Evolutionary conservation across 2,797 vertebrate species (phyloP).

Genomic region (Uromys caudimaculatus): DNA sequence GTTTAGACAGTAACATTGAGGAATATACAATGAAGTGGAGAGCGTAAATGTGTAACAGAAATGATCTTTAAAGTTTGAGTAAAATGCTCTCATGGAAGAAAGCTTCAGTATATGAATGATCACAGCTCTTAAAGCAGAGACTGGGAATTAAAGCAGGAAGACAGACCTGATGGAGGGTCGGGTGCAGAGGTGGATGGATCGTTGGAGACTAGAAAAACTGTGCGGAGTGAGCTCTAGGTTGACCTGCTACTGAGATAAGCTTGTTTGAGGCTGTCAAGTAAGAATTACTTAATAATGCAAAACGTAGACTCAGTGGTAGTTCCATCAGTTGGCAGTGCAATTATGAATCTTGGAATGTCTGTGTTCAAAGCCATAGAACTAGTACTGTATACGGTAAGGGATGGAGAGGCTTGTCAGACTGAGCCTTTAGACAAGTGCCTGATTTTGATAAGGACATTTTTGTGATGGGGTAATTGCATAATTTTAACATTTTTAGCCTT

Average conservation of each 20-base stretch:
- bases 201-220: not conserved
- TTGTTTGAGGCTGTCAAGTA: not conserved
- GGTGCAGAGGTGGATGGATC: not conserved
- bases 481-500: slow-evolving; percentile 28
- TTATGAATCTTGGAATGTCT: not conserved
- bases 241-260: not conserved
- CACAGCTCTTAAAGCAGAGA: not conserved
- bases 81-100: not conserved
- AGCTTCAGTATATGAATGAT: not conserved
- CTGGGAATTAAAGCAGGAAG: not conserved
- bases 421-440: not conserved
- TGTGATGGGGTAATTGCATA: slow-evolving; percentile 14
- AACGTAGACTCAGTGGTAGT: not conserved
- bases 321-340: not conserved
- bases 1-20: slow-evolving; percentile 39
- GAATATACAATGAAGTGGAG: not conserved
- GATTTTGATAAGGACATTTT: slow-evolving; percentile 57
- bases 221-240: not conserved
- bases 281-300: not conserved
- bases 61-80: slow-evolving; percentile 38
- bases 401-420: not conserved
- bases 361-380: not conserved
- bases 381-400: not conserved
- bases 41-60: slow-evolving; percentile 38
- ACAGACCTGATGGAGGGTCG: not conserved